Evolutionary conservation across 2,113 vertebrate genomes (phyloP).

Genomic region (Phainopepla nitens): DNA sequence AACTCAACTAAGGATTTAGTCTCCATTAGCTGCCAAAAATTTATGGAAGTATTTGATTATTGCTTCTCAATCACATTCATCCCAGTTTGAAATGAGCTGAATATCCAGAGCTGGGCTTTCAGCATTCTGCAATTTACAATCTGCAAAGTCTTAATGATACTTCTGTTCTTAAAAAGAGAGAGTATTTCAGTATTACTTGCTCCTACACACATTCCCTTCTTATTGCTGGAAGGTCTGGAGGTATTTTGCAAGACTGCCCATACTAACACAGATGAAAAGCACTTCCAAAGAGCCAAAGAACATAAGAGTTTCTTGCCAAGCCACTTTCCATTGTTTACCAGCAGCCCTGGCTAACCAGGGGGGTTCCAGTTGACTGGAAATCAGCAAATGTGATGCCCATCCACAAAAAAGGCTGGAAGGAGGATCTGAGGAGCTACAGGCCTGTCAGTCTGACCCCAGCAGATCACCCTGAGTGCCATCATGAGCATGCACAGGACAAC

Average conservation of each 20-base stretch:
- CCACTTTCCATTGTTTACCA: background rate
- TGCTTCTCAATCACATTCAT: background rate
- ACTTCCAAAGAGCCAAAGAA: background rate
- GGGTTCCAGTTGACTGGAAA: background rate
- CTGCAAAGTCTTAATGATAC: background rate
- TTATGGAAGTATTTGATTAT: background rate
- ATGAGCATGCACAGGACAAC: background rate
- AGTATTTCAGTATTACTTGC: background rate
- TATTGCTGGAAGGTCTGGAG: background rate
- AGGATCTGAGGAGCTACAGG: background rate
- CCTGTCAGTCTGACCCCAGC: background rate
- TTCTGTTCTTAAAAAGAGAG: background rate
- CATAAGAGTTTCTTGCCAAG: background rate
- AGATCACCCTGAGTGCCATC: background rate
- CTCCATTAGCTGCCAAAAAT: background rate
- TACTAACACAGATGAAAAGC: background rate
- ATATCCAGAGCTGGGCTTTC: background rate
- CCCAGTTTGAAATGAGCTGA: background rate
- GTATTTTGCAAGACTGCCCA: background rate
- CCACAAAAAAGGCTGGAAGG: background rate
- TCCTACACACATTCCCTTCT: background rate
- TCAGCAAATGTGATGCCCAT: background rate
- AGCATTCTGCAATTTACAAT: background rate
- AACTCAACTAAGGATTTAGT: background rate
- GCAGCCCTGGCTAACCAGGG: background rate